These are phyloP conservation scores for rabbit (Oryctolagus cuniculus) DNA, from an alignment of 2,113 vertebrate species.

Conservation along the genomic window DNA sequence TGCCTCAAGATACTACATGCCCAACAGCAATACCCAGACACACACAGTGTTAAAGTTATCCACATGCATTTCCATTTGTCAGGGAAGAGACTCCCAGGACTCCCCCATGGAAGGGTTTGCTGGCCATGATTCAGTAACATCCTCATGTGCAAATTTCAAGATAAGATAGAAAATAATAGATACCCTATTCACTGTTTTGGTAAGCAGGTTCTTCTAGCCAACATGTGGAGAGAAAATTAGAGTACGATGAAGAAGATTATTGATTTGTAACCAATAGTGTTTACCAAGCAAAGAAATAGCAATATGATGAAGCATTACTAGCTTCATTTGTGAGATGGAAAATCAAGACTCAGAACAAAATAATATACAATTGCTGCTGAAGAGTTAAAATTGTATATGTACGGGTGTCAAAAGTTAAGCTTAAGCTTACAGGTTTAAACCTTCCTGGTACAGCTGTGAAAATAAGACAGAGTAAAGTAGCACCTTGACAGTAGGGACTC, in stretches of 20 bases:
- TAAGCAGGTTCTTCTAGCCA: not conserved
- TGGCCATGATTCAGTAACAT: not conserved
- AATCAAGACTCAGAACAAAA: conserved; percentile 22
- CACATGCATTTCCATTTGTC: not conserved
- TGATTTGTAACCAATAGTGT: not conserved
- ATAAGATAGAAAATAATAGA: not conserved
- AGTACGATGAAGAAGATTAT: not conserved
- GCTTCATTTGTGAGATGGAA: not conserved
- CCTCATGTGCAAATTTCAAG: not conserved
- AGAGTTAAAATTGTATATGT: no score
- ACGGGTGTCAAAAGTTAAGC: no score
- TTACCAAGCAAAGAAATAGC: not conserved
- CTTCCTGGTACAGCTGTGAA: no score
- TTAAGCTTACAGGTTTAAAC: no score
- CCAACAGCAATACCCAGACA: not conserved
- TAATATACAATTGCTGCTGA: not conserved
- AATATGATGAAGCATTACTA: not conserved
- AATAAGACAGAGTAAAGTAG: no score
- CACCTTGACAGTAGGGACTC: no score
- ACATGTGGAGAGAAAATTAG: not conserved
- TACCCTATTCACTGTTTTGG: not conserved
- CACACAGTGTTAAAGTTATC: not conserved
- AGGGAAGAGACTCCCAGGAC: not conserved
- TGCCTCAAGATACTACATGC: not conserved
- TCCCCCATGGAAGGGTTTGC: not conserved